phyloP scores from a whole-genome alignment of 2,888 invertebrate genomes.

The Pimpla rufipes region DNA sequence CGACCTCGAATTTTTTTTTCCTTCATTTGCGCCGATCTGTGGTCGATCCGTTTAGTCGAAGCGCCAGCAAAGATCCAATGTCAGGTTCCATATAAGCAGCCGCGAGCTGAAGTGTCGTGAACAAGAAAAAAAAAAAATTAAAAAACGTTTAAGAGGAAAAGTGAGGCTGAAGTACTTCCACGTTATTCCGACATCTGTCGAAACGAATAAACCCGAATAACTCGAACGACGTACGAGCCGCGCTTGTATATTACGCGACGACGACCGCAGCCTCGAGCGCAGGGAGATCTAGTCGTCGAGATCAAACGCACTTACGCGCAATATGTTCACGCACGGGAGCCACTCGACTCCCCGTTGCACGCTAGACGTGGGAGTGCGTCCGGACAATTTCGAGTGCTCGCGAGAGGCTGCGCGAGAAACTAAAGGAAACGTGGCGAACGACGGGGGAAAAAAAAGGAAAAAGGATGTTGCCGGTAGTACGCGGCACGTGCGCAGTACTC shows the following conservation, averaged over 20 bases:
- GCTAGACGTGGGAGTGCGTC: constrained; percentile 48
- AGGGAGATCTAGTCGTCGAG: constrained; percentile 53
- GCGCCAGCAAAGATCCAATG: constrained; percentile 2
- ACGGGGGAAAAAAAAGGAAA: constrained; percentile 14
- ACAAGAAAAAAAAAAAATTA: not conserved
- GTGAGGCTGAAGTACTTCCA: not conserved
- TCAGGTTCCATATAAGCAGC: constrained; percentile 33
- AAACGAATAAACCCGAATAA: constrained; percentile 56
- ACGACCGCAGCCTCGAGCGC: constrained; percentile 29
- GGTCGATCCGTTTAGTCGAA: not conserved
- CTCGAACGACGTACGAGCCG: constrained; percentile 31
- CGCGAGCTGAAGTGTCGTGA: constrained; percentile 36
- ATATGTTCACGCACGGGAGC: constrained; percentile 17
- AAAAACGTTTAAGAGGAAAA: constrained; percentile 7
- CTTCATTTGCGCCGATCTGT: not conserved
- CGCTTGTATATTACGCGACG: constrained; percentile 42
- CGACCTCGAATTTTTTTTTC: not conserved
- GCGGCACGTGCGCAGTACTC: constrained; percentile 3
- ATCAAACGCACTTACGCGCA: constrained; percentile 62
- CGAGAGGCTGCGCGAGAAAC: not conserved
- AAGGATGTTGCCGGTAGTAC: not conserved
- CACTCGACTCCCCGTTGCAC: constrained; percentile 11
- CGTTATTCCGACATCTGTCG: constrained; percentile 54
- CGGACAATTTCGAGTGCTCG: constrained; percentile 32
- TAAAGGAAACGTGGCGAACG: constrained; percentile 21